A percentile compares a stretch with the other conserved stretches of the same genome.
phyloP scores from a whole-genome alignment of 2,113 vertebrate species.

The Trogon surrucura region DNA sequence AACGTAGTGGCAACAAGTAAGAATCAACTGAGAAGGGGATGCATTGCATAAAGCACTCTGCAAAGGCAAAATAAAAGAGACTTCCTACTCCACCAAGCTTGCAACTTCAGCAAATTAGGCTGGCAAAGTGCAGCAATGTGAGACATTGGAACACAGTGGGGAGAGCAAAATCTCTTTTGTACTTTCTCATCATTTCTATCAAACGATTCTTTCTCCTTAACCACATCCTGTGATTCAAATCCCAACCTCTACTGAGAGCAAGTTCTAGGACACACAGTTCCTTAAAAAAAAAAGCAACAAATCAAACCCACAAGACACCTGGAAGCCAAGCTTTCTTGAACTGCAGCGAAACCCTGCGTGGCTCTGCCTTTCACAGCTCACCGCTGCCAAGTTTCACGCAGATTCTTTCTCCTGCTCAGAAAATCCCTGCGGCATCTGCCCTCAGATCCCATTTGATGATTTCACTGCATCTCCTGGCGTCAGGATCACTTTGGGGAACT shows the following conservation, averaged over 20 bases:
- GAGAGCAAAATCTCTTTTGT: background rate
- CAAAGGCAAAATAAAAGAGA: background rate
- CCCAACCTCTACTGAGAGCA: background rate
- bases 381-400: background rate
- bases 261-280: constrained; percentile 5
- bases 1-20: accelerated
- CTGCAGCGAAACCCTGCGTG: background rate
- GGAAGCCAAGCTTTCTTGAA: background rate
- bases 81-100: background rate
- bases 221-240: constrained; percentile 37
- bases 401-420: background rate
- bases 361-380: background rate
- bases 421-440: background rate
- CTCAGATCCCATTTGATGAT: background rate
- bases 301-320: constrained; percentile 26
- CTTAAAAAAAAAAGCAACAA: constrained; percentile 10
- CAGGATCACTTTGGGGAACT: background rate
- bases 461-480: background rate
- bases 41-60: background rate
- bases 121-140: background rate
- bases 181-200: constrained; percentile 12
- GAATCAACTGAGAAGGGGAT: background rate
- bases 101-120: background rate
- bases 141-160: background rate
- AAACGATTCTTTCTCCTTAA: background rate